Conservation (phyloP, 2,888 invertebrate species). For the Unio delphinus region DNA sequence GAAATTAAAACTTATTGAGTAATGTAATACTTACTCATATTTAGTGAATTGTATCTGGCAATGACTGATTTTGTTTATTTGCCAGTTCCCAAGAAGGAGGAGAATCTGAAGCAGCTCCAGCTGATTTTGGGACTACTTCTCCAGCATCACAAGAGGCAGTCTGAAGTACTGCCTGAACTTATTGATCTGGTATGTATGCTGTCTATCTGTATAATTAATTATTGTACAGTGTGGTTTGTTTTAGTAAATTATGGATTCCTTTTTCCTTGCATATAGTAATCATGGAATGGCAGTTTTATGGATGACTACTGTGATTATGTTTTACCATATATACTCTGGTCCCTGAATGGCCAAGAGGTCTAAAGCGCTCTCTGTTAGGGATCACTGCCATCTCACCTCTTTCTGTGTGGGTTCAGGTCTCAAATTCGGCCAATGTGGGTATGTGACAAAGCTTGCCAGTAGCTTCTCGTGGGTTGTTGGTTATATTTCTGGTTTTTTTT, state of each 20-base stretch:
- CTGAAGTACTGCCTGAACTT: slow-evolving; percentile 50
- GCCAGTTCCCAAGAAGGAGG: slow-evolving; percentile 51
- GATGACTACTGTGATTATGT: not conserved
- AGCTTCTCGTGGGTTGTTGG: too few relatives aligned
- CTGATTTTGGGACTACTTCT: slow-evolving; percentile 44
- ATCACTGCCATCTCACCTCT: too few relatives aligned
- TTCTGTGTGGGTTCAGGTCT: too few relatives aligned
- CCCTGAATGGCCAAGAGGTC: too few relatives aligned
- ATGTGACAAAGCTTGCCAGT: too few relatives aligned
- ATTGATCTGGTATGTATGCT: slow-evolving; percentile 53
- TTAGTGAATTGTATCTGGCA: not conserved
- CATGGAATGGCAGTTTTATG: not conserved
- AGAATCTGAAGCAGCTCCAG: slow-evolving; percentile 53
- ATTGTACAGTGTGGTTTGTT: not conserved
- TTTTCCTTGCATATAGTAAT: not conserved
- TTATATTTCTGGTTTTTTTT: too few relatives aligned
- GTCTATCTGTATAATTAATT: not conserved
- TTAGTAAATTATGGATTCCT: not conserved
- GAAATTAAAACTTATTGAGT: too few relatives aligned
- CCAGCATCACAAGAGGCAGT: slow-evolving; percentile 45
- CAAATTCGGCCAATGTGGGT: too few relatives aligned
- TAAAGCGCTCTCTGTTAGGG: too few relatives aligned
- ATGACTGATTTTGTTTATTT: slow-evolving; percentile 5
- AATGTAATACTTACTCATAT: too few relatives aligned
- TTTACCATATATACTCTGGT: too few relatives aligned